A percentile compares a stretch with the other conserved stretches of the same genome.
These are phyloP conservation scores for Aythya baeri DNA, from an alignment of 2,113 vertebrate genomes.

Conservation along the genomic window DNA sequence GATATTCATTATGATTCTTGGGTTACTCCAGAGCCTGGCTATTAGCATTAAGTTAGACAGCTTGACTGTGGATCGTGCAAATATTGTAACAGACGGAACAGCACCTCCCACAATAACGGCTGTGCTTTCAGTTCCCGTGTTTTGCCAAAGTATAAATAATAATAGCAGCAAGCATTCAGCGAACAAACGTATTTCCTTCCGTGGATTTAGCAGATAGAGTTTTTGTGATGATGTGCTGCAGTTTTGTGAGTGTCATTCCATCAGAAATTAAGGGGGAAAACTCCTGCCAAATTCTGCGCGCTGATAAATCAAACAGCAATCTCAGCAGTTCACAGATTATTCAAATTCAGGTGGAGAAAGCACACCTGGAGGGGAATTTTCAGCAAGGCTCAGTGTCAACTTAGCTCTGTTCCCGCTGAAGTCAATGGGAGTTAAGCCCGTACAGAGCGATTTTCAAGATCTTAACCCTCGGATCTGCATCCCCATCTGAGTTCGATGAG, in stretches of 20 bases:
- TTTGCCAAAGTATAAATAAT: neutral
- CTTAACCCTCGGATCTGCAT: constrained; percentile 59
- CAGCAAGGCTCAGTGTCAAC: constrained; percentile 61
- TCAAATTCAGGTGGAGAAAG: constrained; percentile 53
- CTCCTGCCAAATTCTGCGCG: neutral
- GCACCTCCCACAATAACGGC: neutral
- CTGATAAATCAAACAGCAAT: constrained; percentile 52
- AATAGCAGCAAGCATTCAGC: neutral
- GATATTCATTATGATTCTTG: constrained; percentile 59
- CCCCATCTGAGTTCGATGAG: constrained; percentile 47
- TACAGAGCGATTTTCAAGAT: constrained; percentile 29
- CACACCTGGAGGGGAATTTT: constrained; percentile 64
- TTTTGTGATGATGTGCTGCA: neutral
- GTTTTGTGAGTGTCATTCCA: neutral
- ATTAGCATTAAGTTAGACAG: constrained; percentile 42
- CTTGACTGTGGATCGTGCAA: neutral
- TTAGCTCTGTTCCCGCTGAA: constrained; percentile 60
- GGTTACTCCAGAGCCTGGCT: constrained; percentile 55
- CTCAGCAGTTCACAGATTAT: constrained; percentile 64
- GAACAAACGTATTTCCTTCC: neutral
- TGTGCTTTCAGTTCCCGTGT: neutral
- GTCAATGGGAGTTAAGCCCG: constrained; percentile 60
- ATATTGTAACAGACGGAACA: constrained; percentile 28
- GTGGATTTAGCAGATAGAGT: neutral
- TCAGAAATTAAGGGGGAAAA: constrained; percentile 16